These are phyloP conservation scores for Clarias platycephalus DNA, from an alignment of 2,797 vertebrate genomes.

Conservation along the genomic window DNA sequence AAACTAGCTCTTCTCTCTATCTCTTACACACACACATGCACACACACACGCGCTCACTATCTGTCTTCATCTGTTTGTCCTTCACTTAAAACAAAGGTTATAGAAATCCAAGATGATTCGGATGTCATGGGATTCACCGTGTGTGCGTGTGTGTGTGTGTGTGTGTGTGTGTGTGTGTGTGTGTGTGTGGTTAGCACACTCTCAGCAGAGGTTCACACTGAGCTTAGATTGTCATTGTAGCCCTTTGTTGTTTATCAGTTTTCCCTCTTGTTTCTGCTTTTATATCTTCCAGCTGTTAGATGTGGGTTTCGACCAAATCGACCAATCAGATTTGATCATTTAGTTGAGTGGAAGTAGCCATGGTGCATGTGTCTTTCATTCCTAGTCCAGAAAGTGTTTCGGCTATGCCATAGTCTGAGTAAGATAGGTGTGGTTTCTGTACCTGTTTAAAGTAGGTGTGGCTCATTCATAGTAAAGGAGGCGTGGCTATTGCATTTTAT, in stretches of 20 bases:
- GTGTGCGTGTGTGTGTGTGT: not conserved
- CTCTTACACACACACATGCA: not conserved
- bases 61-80: not conserved
- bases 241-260: not conserved
- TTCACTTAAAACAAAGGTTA: not conserved
- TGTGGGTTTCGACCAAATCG: not conserved
- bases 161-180: not conserved
- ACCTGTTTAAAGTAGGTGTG: too few relatives aligned
- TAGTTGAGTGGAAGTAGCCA: not conserved
- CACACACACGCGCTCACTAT: not conserved
- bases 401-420: not conserved
- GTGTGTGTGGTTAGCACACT: not conserved
- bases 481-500: not conserved
- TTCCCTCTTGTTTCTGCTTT: not conserved
- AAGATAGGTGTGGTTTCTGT: too few relatives aligned
- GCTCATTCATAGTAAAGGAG: not conserved
- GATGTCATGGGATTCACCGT: not conserved
- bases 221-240: not conserved
- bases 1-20: not conserved
- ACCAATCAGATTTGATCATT: not conserved
- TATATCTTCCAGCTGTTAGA: not conserved
- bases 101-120: not conserved
- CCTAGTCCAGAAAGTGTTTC: not conserved
- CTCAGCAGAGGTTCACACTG: not conserved
- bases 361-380: not conserved